Base-by-base conservation (phyloP, 2,888 invertebrate species). In the Lepetodrilus schrolli region DNA sequence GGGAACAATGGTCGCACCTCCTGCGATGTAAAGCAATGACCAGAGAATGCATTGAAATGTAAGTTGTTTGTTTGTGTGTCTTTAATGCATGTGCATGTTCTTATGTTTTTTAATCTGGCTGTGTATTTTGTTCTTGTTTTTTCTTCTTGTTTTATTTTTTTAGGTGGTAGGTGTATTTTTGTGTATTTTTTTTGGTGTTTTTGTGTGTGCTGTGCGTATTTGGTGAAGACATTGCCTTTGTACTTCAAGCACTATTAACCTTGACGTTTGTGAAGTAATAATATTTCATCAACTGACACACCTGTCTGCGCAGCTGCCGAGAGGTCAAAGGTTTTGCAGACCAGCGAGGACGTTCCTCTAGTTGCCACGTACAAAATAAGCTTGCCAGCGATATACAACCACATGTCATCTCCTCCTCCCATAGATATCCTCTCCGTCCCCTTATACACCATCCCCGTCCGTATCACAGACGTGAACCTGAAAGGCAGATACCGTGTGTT, bases 391-490 rank as follows among this genome's bases (percentile, higher is more conserved):
- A 87, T 79, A 73, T 83, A 86, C n/a, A 87, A 75, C 87, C 87
- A 88, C 70, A 87, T 51, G 30, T 85, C 84, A 20, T 87, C 86
- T 7, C 87, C 87, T 1, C 87, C 87, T 8, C 79, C 85, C 4
- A 87, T 68, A 3, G 83, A 83, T 7, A 88, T 80, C 1, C 74
- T 74, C 51, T 84, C 87, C 8, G 74, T 75, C 0, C 86, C 86
- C 13, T 79, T 66, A 74, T 78, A 87, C 51, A 80, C 73, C 69
- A 87, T 78, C 1, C 85, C 87, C 5, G 80, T 76, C 4, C 85
- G 76, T 3, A 84, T 77, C 1, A 82, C 86, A 50, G 79, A 77
- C 0, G 87, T 86, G 74, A 85, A 86, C 34, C 85, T 85, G 72
- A 30, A 75, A 79, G 4, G 7, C 7, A 13, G 5, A 21, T 50